Evolutionary conservation across 2,888 invertebrate species (phyloP).

Genomic region (Hetaerina titia): DNA sequence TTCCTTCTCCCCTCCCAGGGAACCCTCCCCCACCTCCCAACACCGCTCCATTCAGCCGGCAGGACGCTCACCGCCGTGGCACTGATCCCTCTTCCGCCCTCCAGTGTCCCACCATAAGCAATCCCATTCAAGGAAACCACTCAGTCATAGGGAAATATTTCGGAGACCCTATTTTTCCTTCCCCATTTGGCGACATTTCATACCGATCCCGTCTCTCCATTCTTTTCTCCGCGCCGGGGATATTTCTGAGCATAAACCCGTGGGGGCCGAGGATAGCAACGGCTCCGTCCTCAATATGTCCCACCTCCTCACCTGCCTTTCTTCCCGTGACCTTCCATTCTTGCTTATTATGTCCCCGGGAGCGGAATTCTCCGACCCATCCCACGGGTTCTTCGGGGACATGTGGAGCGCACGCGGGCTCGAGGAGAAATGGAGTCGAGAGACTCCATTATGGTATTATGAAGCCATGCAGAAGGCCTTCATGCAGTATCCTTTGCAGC

Average conservation of each 20-base stretch:
- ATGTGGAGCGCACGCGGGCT: background rate
- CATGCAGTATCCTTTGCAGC: background rate
- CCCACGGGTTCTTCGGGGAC: conserved; percentile 1
- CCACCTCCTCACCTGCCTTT: conserved; percentile 50
- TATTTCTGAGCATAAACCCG: conserved; percentile 28
- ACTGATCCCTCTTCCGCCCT: conserved; percentile 15
- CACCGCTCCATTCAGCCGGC: background rate
- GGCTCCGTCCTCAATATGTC: conserved; percentile 49
- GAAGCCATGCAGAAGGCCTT: conserved; percentile 44
- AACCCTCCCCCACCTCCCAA: background rate
- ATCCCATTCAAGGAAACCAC: conserved; percentile 70
- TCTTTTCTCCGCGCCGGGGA: conserved; percentile 37
- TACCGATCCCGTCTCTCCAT: conserved; percentile 49
- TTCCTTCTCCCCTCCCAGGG: background rate
- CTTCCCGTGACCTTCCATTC: conserved; percentile 51
- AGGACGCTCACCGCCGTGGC: background rate
- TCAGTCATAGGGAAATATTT: conserved; percentile 71
- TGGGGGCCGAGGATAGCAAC: background rate
- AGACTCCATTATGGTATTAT: conserved; percentile 52
- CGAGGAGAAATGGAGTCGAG: conserved; percentile 13
- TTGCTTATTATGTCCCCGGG: conserved; percentile 61
- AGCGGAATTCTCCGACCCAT: conserved; percentile 50
- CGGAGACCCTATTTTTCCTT: conserved; percentile 31
- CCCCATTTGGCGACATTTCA: conserved; percentile 58
- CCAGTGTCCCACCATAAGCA: conserved; percentile 36